Evolutionary conservation across 2,797 vertebrate species (phyloP).

Genomic region (Alca torda): DNA sequence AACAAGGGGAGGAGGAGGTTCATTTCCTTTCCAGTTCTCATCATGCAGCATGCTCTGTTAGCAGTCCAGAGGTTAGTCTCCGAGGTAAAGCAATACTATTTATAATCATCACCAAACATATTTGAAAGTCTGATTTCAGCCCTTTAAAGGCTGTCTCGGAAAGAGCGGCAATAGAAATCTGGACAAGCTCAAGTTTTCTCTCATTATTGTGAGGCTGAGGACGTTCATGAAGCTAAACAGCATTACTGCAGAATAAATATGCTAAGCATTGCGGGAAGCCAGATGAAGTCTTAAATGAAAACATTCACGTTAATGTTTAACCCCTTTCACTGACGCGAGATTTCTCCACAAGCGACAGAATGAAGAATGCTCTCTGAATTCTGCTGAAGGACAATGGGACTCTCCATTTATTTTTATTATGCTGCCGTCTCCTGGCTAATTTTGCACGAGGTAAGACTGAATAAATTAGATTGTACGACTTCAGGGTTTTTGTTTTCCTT

Average conservation of each 20-base stretch:
- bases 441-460: slow-evolving; percentile 3
- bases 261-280: not conserved
- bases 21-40: not conserved
- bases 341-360: not conserved
- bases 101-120: not conserved
- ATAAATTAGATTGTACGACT: not conserved
- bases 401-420: not conserved
- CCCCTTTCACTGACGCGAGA: not conserved
- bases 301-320: slow-evolving; percentile 11
- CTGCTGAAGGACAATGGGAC: slow-evolving; percentile 47
- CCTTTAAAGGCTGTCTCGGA: not conserved
- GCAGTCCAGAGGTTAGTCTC: not conserved
- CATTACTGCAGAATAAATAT: not conserved
- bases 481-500: not conserved
- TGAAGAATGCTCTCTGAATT: not conserved
- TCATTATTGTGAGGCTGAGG: not conserved
- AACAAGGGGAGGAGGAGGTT: not conserved
- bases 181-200: not conserved
- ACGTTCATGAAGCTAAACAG: not conserved
- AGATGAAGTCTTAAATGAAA: not conserved
- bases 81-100: not conserved
- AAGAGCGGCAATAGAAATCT: not conserved
- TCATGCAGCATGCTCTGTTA: not conserved
- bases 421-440: slow-evolving; percentile 3
- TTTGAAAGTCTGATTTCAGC: not conserved